phyloP scores from a whole-genome alignment of 2,888 invertebrate genomes.

The Heteromyza rotundicornis region DNA sequence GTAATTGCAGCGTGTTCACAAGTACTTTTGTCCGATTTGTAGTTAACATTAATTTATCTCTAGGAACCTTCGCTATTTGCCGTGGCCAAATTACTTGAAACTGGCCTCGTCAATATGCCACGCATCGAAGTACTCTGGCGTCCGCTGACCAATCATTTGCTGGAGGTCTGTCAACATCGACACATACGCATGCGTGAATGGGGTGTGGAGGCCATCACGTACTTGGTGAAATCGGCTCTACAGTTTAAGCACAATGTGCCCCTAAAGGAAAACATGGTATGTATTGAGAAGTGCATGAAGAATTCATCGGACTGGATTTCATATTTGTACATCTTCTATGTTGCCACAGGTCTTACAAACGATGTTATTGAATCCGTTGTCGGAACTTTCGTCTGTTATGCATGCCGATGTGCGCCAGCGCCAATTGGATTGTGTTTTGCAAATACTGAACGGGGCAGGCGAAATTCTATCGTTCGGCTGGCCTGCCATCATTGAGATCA shows the following conservation, averaged over 20 bases:
- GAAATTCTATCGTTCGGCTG: slow-evolving; percentile 93
- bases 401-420: slow-evolving; percentile 94
- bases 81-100: slow-evolving; percentile 97
- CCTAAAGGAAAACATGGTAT: slow-evolving; percentile 81
- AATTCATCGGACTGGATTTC: not conserved
- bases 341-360: slow-evolving; percentile 75
- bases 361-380: slow-evolving; percentile 84
- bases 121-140: slow-evolving; percentile 94
- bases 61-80: slow-evolving; percentile 95
- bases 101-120: slow-evolving; percentile 91
- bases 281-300: no score
- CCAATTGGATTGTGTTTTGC: slow-evolving; percentile 92
- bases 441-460: slow-evolving; percentile 90
- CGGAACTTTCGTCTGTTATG: slow-evolving; percentile 87
- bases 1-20: no score
- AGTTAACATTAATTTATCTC: not conserved
- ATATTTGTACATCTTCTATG: not conserved
- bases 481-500: slow-evolving; percentile 92
- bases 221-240: slow-evolving; percentile 89
- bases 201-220: slow-evolving; percentile 97
- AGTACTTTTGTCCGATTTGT: no score
- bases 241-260: slow-evolving; percentile 85
- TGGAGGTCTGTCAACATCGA: slow-evolving; percentile 95
- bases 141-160: slow-evolving; percentile 92
- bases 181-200: slow-evolving; percentile 95